A percentile compares a stretch with the other conserved stretches of the same genome.
phyloP scores from a whole-genome alignment of 2,113 vertebrate species.

The Osmerus mordax region DNA sequence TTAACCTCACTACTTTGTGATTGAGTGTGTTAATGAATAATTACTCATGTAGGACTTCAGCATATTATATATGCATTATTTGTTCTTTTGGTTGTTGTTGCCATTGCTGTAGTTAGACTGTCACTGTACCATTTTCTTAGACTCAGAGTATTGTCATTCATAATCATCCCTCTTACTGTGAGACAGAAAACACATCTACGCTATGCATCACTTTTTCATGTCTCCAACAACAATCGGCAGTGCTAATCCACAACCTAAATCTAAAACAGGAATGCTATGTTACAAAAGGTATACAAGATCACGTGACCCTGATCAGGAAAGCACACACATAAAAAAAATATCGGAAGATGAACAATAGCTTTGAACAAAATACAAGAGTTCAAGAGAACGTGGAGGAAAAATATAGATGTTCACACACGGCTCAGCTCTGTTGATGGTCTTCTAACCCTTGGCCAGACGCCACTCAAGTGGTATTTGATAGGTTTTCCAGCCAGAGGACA shows the following conservation, averaged over 20 bases:
- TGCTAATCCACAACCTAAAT: not conserved
- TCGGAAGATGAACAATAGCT: not conserved
- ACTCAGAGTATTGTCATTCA: not conserved
- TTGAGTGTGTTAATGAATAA: slow-evolving; percentile 11
- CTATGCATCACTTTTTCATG: not conserved
- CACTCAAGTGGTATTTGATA: slow-evolving; percentile 6
- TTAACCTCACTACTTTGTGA: slow-evolving; percentile 13
- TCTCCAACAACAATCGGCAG: not conserved
- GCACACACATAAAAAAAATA: not conserved
- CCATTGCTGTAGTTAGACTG: not conserved
- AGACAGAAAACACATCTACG: not conserved
- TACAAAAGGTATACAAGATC: not conserved
- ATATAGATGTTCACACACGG: not conserved
- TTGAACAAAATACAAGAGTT: not conserved
- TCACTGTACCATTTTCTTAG: not conserved
- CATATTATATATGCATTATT: not conserved
- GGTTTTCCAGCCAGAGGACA: not conserved
- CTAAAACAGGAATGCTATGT: slow-evolving; percentile 3
- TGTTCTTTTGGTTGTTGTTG: not conserved
- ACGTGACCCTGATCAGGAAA: not conserved
- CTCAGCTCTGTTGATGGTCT: slow-evolving; percentile 3
- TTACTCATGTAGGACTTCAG: slow-evolving; percentile 1
- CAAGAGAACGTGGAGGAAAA: not conserved
- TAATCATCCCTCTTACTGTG: not conserved
- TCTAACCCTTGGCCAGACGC: slow-evolving; percentile 4